Conservation (phyloP, 2,888 invertebrate species). For the Ormyrus nitidulus region DNA sequence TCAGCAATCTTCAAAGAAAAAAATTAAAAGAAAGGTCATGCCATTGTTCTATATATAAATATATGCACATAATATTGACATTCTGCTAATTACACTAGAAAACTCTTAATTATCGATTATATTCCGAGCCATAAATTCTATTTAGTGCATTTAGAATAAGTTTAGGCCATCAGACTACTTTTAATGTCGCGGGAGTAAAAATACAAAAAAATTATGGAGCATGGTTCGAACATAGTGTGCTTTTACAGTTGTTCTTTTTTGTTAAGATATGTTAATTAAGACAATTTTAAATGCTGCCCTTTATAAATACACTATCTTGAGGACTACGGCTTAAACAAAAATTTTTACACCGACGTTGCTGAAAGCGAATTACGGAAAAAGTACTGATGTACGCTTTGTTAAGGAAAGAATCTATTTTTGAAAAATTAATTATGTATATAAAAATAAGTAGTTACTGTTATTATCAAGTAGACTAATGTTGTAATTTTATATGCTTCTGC, state of each 20-base stretch:
- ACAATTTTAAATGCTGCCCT: conserved; percentile 28
- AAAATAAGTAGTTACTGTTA: conserved; percentile 41
- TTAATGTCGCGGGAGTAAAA: conserved; percentile 22
- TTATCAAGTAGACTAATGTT: conserved; percentile 10
- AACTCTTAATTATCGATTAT: conserved; percentile 50
- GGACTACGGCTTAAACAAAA: conserved; percentile 51
- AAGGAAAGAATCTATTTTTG: conserved; percentile 34
- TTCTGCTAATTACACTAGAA: conserved; percentile 46
- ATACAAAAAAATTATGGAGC: conserved; percentile 22
- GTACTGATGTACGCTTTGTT: conserved; percentile 30
- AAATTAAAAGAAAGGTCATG: conserved; percentile 32
- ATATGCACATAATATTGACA: conserved; percentile 32
- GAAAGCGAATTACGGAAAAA: conserved; percentile 20
- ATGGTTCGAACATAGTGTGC: conserved; percentile 26
- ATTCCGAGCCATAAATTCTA: conserved; percentile 56
- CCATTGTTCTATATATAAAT: conserved; percentile 42
- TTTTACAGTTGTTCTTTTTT: conserved; percentile 44
- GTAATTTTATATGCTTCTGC: conserved; percentile 5
- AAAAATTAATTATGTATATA: conserved; percentile 31
- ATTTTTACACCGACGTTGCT: conserved; percentile 41
- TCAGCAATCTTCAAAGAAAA: neutral
- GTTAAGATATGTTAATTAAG: conserved; percentile 36
- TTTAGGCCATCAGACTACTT: conserved; percentile 35
- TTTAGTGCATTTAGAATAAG: conserved; percentile 52
- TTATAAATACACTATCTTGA: conserved; percentile 25